Evolutionary conservation across 1,140 invertebrate genomes (phyloP), one percentile per base, ranked within the genome.

Genomic region (Homalodisca vitripennis): DNA sequence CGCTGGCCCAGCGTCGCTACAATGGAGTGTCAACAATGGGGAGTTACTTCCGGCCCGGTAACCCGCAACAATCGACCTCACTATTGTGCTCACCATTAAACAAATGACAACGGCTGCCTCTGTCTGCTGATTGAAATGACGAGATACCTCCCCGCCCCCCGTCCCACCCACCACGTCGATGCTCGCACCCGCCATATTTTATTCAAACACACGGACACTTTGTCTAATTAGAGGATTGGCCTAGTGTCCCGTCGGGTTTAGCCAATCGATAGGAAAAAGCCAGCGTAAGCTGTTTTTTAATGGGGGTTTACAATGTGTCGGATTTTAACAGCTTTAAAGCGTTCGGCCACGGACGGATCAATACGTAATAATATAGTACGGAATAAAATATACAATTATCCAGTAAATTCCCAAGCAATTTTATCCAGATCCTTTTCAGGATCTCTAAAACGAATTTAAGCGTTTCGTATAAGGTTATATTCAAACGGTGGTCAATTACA

Each of bases 51-150:
- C 63, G 41, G 10, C 20, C 63, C 63, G 32, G 63, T 47, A 66
- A 27, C 63, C 63, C 63, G 63, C 63, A 66, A 66, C 63, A 66
- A 66, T 66, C 63, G 41, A 32, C 47, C 32, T 46, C 27, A 47
- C 41, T 29, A 29, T 60, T 60, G 55, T 6, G 29, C 29, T 26
- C 27, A 26, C 55, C 63, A 66, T 66, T 66, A 66, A 31, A 64
- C 63, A 66, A 66, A 66, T 66, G 63, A 66, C 63, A 66, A n/a
- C n/a, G n/a, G n/a, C n/a, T 34, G 20, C 32, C 14, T 17, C 20
- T 47, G 63, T 17, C 22, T 6, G 6, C 3, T 66, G 63, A 66
- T 66, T 66, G 63, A 46, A 47, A 66, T 47, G 63, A 53, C 55
- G 55, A 60, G 34, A n/a, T n/a, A 41, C 34, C 6, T 22, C n/a